Evolutionary conservation across 2,113 vertebrate genomes (phyloP).

Genomic region (Brachypteracias leptosomus): DNA sequence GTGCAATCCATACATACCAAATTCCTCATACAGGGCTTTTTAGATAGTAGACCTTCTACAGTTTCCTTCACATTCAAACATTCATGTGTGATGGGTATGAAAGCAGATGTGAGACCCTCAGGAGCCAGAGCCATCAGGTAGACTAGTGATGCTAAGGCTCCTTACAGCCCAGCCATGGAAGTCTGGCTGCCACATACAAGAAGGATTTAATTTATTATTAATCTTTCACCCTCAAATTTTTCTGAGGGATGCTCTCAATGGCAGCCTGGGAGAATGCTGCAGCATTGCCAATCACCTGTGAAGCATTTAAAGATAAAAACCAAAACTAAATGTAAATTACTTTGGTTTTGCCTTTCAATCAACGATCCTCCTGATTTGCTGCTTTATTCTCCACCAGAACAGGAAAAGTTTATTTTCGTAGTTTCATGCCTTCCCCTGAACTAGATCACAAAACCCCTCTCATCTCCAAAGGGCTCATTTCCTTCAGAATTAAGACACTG

Average conservation of each 20-base stretch:
- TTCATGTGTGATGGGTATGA: fast-evolving
- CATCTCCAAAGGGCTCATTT: constrained; percentile 51
- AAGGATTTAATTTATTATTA: not conserved
- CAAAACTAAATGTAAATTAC: not conserved
- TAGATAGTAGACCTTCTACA: not conserved
- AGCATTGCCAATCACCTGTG: not conserved
- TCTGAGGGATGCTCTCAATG: not conserved
- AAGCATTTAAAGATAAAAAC: not conserved
- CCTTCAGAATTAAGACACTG: constrained; percentile 46
- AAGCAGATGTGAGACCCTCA: not conserved
- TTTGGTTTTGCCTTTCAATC: not conserved
- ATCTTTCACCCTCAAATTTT: not conserved
- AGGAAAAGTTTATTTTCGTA: constrained; percentile 37
- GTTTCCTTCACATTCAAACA: not conserved
- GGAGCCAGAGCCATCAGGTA: not conserved
- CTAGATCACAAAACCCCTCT: constrained; percentile 37
- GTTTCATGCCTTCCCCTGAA: constrained; percentile 29
- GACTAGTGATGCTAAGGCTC: not conserved
- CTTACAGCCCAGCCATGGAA: not conserved
- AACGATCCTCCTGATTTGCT: not conserved
- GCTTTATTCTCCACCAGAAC: not conserved
- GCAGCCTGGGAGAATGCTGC: not conserved
- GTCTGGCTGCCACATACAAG: not conserved
- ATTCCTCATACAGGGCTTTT: not conserved
- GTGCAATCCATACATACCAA: not conserved